Evolutionary conservation across 1,140 invertebrate genomes (phyloP), one percentile per base, ranked within the genome.

Genomic region (Penaeus indicus): DNA sequence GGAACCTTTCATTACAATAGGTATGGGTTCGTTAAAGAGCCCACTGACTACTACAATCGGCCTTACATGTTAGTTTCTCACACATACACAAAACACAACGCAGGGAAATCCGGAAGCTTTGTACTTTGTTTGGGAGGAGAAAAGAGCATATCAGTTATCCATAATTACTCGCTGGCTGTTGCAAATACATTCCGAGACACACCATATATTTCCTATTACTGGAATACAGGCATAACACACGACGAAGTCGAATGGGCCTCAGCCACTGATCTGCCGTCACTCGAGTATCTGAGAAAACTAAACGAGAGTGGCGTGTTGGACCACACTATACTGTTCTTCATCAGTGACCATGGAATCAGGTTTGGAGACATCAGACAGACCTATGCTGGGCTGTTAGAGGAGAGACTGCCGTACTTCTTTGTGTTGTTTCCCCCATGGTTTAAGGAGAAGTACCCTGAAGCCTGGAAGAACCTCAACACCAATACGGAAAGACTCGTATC

Each of bases 331-430:
- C 92, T 99, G 0, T 94, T 99, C 54, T 94, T 98, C 25, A 94
- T 98, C 90, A 98, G 97, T 91, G 98, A 99, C 93, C 98, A 99
- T 92, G 98, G 98, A 0, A 96, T 98, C 91, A 93, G 98, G 54
- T 98, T 96, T 93, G 97, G 97, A 2, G 93, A 94, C 5, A 95
- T 97, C 25, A 92, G 96, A 25, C 92, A 95, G 91, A 98, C 97
- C 0, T 96, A 96, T 92, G 95, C 94, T 81, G 98, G 98, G 0
- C 95, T 96, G 92, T 94, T 98, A 88, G 98, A 99, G 92, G 97
- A 98, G 92, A 93, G 97, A 75, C 92, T 99, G 32, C 98, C 98
- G 0, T 96, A 97, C 89, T 93, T 97, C 21, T 96, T 96, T 91
- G 92, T 98, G 5, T 94, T 95, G 90, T 89, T 98, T n/a, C 97